phyloP scores from a whole-genome alignment of 2,797 vertebrate genomes.

The Molossus molossus region DNA sequence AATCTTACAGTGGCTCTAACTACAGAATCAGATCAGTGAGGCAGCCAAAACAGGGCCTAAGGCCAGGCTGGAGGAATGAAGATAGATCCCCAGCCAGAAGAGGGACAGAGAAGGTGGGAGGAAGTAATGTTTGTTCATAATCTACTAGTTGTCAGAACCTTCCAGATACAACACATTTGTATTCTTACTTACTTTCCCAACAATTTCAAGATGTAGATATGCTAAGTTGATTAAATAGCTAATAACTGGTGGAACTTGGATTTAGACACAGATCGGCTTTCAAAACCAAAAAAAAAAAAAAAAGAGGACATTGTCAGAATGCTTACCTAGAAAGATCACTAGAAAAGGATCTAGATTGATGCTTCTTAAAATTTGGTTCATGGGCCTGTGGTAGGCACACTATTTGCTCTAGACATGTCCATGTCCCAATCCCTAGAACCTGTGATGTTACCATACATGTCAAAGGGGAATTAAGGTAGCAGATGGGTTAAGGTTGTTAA shows the following conservation, averaged over 20 bases:
- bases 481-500: background rate
- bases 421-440: background rate
- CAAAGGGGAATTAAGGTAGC: conserved; percentile 9
- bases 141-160: background rate
- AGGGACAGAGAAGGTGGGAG: background rate
- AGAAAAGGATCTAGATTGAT: background rate
- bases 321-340: background rate
- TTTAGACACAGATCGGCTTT: conserved; percentile 35
- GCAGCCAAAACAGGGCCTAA: background rate
- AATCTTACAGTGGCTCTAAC: conserved; percentile 25
- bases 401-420: background rate
- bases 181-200: background rate
- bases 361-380: background rate
- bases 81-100: background rate
- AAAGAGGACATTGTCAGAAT: background rate
- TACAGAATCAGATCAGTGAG: background rate
- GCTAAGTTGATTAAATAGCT: background rate
- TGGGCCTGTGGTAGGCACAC: background rate
- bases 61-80: background rate
- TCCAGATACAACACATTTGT: background rate
- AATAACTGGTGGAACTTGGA: background rate
- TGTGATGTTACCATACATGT: background rate
- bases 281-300: background rate
- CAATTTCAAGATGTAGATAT: background rate
- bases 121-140: background rate